These are phyloP conservation scores for Gymnogyps californianus DNA, from an alignment of 2,113 vertebrate species.

Conservation along the genomic window DNA sequence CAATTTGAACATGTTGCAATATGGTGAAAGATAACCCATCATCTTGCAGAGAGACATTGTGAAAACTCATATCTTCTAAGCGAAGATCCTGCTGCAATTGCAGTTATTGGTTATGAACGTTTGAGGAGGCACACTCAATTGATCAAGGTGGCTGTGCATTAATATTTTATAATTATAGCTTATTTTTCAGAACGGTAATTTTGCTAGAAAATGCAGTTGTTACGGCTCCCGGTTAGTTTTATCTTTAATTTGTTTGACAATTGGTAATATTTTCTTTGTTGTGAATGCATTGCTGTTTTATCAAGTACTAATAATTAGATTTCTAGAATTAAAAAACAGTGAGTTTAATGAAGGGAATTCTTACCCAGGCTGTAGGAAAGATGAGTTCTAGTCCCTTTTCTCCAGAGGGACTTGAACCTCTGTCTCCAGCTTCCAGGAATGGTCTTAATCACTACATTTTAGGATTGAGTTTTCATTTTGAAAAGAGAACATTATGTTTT, in stretches of 20 bases:
- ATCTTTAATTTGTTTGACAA: neutral
- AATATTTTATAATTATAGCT: neutral
- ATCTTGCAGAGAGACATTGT: neutral
- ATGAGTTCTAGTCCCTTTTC: neutral
- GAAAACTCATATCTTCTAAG: neutral
- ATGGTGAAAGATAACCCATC: neutral
- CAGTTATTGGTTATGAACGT: neutral
- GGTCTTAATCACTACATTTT: neutral
- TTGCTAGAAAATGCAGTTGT: neutral
- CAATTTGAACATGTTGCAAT: neutral
- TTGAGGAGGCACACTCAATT: neutral
- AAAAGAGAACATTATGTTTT: neutral
- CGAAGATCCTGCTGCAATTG: neutral
- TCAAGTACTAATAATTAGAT: neutral
- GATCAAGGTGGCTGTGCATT: neutral
- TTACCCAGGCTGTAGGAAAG: neutral
- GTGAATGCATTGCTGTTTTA: neutral
- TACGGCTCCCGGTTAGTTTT: neutral
- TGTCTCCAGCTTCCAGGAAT: neutral
- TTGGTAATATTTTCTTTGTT: neutral
- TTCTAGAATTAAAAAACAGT: neutral
- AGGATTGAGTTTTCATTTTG: neutral
- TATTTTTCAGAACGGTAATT: neutral
- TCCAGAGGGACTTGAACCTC: neutral
- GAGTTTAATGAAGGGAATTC: neutral